Evolutionary conservation across 2,113 vertebrate species (phyloP).

Genomic region (Myotis yumanensis): DNA sequence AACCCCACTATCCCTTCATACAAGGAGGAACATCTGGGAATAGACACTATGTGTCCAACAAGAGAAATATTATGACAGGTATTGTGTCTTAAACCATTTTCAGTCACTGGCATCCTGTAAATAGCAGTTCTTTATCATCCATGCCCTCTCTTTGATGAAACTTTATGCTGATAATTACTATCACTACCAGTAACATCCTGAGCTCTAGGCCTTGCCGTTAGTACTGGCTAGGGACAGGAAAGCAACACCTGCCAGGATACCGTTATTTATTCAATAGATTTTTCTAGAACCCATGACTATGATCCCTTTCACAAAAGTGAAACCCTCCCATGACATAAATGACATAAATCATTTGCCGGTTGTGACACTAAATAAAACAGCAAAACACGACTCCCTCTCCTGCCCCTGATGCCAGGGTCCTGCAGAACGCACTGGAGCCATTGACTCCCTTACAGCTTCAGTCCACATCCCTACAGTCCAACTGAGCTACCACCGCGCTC

Average conservation of each 20-base stretch:
- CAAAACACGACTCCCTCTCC: background rate
- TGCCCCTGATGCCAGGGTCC: background rate
- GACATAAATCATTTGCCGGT: slow-evolving; percentile 41
- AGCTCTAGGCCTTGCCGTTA: slow-evolving; percentile 39
- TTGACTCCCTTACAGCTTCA: background rate
- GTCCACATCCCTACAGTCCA: background rate
- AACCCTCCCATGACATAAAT: slow-evolving; percentile 33
- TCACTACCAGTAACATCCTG: slow-evolving; percentile 62
- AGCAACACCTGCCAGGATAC: slow-evolving; percentile 70
- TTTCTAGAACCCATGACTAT: slow-evolving; percentile 56
- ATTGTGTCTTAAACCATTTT: slow-evolving; percentile 72
- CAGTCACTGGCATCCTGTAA: slow-evolving; percentile 38
- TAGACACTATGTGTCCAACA: slow-evolving; percentile 15
- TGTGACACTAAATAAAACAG: slow-evolving; percentile 48
- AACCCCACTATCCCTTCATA: background rate
- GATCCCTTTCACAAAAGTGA: slow-evolving; percentile 47
- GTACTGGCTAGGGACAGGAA: slow-evolving; percentile 63
- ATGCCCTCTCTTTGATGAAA: slow-evolving; percentile 60
- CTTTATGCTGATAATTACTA: slow-evolving; percentile 76
- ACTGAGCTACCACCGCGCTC: background rate
- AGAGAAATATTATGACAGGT: slow-evolving; percentile 44
- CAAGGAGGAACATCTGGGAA: slow-evolving; percentile 51
- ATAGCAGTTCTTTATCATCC: slow-evolving; percentile 69
- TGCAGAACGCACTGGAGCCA: background rate
- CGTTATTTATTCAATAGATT: slow-evolving; percentile 69